Base-by-base conservation (phyloP, 2,113 vertebrate genomes). In the Mus musculus region DNA sequence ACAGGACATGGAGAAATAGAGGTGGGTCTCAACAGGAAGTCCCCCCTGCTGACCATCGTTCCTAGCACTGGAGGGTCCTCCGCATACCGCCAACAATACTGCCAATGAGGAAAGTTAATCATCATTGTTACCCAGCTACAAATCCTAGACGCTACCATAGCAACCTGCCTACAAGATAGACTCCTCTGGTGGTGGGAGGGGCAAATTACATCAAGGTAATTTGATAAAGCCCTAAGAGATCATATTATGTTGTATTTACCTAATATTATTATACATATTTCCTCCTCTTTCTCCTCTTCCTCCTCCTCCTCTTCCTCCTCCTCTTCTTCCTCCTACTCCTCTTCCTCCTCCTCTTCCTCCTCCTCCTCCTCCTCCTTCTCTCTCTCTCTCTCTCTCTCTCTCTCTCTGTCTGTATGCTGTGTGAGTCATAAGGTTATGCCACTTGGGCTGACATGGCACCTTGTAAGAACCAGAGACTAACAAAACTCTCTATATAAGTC, bases 81-180 rank as follows among this genome's bases (percentile, higher is more conserved):
- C 4, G 30, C 1, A 33, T 10, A 78, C 16, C 0, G 0, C 76
- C 30, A 20, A 1, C 5, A 7, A 33, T 42, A 42, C 42, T 42
- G 42, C 42, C 42, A 42, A 42, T 42, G 16, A 7, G 33, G 7
- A 54, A 52, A 52, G 30, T 33, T 17, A 78, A 33, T 33, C 16
- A 78, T 33, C 28, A 78, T 78, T 52, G 5, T 78, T 9, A 54
- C 30, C 7, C 28, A 52, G 14, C 76, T 30, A 49, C 7, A 42
- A 75, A 42, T 42, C 22, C 22, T 26, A 26, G 24, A 54, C 36
- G 76, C 16, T 54, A 36, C 76, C 52, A 33, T 11, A 54, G 30
- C 28, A 52, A 78, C 7, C 46, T 33, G 76, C 14, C 76, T 52
- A 10, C 7, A 54, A 78, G 76, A 54, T 52, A 19, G 33, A 33